Evolutionary conservation across 2,888 invertebrate species (phyloP).

Genomic region (Megaustenia siamemsis): DNA sequence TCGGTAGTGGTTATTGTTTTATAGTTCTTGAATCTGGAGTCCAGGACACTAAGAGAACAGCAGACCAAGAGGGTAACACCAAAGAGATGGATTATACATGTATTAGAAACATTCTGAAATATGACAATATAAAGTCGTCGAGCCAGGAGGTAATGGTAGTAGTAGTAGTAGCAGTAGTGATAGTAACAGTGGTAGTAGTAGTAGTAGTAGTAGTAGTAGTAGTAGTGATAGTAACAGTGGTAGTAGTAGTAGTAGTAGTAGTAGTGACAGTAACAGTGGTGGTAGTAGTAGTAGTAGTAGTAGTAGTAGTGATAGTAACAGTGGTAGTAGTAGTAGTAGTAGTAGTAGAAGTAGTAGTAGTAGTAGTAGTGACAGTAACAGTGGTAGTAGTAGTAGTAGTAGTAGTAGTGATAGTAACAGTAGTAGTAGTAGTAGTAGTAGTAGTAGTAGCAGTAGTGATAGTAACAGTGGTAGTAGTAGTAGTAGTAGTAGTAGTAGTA

Average conservation of each 20-base stretch:
- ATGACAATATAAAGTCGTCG: not conserved
- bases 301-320: slow-evolving; percentile 48
- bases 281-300: slow-evolving; percentile 49
- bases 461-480: slow-evolving; percentile 12
- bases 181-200: slow-evolving; percentile 27
- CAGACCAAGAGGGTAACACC: no score
- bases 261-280: slow-evolving; percentile 46
- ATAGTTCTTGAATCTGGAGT: not conserved
- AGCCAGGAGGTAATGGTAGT: not conserved
- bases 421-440: slow-evolving; percentile 38
- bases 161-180: slow-evolving; percentile 21
- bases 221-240: slow-evolving; percentile 39
- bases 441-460: slow-evolving; percentile 21
- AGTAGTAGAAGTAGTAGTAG: slow-evolving; percentile 32
- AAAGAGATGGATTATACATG: not conserved
- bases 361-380: slow-evolving; percentile 43
- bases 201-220: slow-evolving; percentile 41
- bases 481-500: slow-evolving; percentile 28
- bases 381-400: slow-evolving; percentile 47
- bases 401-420: slow-evolving; percentile 28
- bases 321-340: slow-evolving; percentile 47
- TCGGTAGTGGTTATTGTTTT: no score
- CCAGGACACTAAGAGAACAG: not conserved
- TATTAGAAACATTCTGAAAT: no score
- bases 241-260: slow-evolving; percentile 45